Percentiles rank a stretch among this genome's conserved stretches.
Evolutionary conservation across 2,888 invertebrate species (phyloP).

Genomic region (Mythimna ferrago): DNA sequence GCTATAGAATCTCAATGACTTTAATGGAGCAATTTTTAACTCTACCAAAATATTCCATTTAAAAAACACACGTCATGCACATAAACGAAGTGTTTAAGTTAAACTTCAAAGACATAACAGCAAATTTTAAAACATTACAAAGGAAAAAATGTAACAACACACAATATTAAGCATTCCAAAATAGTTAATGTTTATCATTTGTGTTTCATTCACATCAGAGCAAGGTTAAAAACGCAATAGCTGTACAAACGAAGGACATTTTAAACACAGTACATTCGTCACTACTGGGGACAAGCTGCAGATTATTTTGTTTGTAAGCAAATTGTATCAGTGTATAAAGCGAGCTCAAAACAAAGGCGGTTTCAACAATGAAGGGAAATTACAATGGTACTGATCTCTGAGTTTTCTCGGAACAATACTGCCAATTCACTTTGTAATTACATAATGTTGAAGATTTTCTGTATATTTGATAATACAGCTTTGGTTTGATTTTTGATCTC

Average conservation of each 20-base stretch:
- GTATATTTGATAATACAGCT: background rate
- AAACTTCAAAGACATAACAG: constrained; percentile 9
- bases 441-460: background rate
- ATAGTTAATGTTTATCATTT: constrained; percentile 27
- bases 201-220: constrained; percentile 22
- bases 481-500: background rate
- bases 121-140: constrained; percentile 10
- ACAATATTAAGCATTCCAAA: constrained; percentile 26
- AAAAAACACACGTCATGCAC: background rate
- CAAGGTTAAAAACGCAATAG: constrained; percentile 48
- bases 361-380: constrained; percentile 27
- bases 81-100: background rate
- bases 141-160: background rate
- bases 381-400: constrained; percentile 32
- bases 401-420: constrained; percentile 26
- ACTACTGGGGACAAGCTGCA: background rate
- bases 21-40: no score
- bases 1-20: background rate
- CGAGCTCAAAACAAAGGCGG: constrained; percentile 37
- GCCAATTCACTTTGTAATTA: constrained; percentile 6
- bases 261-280: background rate
- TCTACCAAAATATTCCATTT: background rate
- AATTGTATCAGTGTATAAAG: constrained; percentile 32
- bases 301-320: constrained; percentile 16
- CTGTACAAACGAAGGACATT: constrained; percentile 26